Evolutionary conservation across 1,140 invertebrate species (phyloP).

Genomic region (Chrysopa pallens): DNA sequence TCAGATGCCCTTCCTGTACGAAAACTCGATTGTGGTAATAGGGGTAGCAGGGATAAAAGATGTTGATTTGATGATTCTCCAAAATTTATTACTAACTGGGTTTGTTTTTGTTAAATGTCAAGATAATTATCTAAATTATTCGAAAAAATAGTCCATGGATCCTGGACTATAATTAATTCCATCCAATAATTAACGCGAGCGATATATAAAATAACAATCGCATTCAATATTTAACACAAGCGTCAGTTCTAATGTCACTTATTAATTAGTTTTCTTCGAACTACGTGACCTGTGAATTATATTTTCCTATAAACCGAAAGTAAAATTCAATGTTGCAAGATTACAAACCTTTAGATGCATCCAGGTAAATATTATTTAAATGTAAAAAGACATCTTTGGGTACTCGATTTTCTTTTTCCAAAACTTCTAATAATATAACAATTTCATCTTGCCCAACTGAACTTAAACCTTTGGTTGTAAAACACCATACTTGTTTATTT

Average conservation of each 20-base stretch:
- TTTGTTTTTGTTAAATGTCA: too few relatives aligned
- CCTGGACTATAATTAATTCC: too few relatives aligned
- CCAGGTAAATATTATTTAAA: conserved; percentile 55
- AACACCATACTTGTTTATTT: conserved; percentile 62
- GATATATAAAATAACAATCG: neutral
- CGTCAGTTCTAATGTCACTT: neutral
- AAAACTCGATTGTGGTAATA: too few relatives aligned
- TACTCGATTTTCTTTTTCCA: conserved; percentile 43
- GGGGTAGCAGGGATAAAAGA: too few relatives aligned
- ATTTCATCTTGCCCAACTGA: conserved; percentile 77
- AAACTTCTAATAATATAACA: conserved; percentile 57
- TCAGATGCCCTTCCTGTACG: too few relatives aligned
- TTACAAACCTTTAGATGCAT: conserved; percentile 47
- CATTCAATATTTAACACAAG: neutral
- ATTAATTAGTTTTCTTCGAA: too few relatives aligned
- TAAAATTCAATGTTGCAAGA: neutral
- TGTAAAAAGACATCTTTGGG: conserved; percentile 65
- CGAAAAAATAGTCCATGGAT: too few relatives aligned
- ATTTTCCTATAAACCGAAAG: neutral
- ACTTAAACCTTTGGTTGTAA: conserved; percentile 59
- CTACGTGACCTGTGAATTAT: too few relatives aligned
- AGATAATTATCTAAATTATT: too few relatives aligned
- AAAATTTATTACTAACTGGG: too few relatives aligned
- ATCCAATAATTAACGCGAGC: too few relatives aligned
- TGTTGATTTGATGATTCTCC: too few relatives aligned